Conservation (phyloP, 2,888 invertebrate genomes). For the Bhutanitis thaidina region DNA sequence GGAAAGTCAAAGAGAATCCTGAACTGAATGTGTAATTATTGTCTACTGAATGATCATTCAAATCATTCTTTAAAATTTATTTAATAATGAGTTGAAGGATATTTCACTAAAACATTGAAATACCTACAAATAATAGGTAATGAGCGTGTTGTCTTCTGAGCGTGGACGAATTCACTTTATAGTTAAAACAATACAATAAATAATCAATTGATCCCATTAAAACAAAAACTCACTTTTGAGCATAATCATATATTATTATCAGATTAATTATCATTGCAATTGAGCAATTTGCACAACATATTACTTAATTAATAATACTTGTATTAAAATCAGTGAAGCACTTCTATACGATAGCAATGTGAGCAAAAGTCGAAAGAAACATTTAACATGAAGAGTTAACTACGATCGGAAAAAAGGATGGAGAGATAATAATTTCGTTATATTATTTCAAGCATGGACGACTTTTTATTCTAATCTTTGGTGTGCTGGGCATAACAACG, state of each 20-base stretch:
- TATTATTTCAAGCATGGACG: constrained; percentile 44
- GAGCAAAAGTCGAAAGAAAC: constrained; percentile 42
- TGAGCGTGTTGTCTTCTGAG: constrained; percentile 16
- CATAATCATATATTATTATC: constrained; percentile 53
- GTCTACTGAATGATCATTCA: constrained; percentile 1
- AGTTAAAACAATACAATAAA: constrained; percentile 40
- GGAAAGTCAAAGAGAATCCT: background rate
- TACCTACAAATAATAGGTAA: constrained; percentile 32
- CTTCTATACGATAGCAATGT: constrained; percentile 52
- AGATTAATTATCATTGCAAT: constrained; percentile 61
- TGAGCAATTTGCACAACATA: constrained; percentile 61
- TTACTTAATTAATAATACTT: constrained; percentile 44
- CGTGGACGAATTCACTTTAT: constrained; percentile 60
- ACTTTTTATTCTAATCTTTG: constrained; percentile 74
- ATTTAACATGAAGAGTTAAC: constrained; percentile 33
- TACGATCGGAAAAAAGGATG: constrained; percentile 40
- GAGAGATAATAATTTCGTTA: constrained; percentile 43
- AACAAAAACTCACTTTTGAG: constrained; percentile 69
- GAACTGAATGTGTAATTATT: too few species aligned
- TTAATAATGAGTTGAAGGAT: constrained; percentile 54
- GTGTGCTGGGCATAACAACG: constrained; percentile 68
- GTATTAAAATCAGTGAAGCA: constrained; percentile 52
- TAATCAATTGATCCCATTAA: constrained; percentile 58
- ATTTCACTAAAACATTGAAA: constrained; percentile 41
- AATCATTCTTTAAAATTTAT: constrained; percentile 47